Evolutionary conservation across 2,113 vertebrate genomes (phyloP).

Genomic region (Phrynosoma blainvillii): DNA sequence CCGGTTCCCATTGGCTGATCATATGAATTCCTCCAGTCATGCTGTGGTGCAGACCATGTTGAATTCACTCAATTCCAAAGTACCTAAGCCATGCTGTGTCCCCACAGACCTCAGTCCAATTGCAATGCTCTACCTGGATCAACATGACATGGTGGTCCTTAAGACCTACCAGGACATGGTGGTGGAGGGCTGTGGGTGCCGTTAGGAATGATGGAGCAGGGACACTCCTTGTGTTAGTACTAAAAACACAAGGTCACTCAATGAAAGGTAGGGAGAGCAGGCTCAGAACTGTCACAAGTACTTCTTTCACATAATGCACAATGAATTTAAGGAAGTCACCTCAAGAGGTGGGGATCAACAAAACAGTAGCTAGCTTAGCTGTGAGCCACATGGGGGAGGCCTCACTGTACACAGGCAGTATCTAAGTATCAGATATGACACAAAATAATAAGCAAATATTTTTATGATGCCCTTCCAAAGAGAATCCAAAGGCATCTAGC

Average conservation of each 20-base stretch:
- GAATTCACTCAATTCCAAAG: conserved; percentile 81
- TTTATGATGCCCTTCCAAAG: background rate
- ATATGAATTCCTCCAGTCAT: conserved; percentile 87
- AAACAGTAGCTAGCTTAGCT: no score
- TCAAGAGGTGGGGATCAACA: background rate
- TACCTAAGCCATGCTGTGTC: conserved; percentile 82
- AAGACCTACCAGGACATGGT: conserved; percentile 89
- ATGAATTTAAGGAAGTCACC: background rate
- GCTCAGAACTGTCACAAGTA: no score
- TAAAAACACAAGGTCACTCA: background rate
- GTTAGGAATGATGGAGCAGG: conserved; percentile 60
- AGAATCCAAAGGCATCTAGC: background rate
- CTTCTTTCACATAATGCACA: background rate
- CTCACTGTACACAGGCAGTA: background rate
- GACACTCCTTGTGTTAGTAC: background rate
- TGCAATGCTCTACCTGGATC: conserved; percentile 83
- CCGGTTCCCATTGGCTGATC: conserved; percentile 83
- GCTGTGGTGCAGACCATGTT: conserved; percentile 87
- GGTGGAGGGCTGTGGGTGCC: conserved; percentile 85
- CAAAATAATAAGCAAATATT: background rate
- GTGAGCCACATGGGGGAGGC: background rate
- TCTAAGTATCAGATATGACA: background rate
- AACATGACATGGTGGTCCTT: conserved; percentile 82
- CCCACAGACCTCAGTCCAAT: conserved; percentile 84
- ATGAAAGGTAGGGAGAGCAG: background rate